A percentile compares a stretch with the other conserved stretches of the same genome.
phyloP scores from a whole-genome alignment of 2,797 vertebrate species.

The Anas capensis region DNA sequence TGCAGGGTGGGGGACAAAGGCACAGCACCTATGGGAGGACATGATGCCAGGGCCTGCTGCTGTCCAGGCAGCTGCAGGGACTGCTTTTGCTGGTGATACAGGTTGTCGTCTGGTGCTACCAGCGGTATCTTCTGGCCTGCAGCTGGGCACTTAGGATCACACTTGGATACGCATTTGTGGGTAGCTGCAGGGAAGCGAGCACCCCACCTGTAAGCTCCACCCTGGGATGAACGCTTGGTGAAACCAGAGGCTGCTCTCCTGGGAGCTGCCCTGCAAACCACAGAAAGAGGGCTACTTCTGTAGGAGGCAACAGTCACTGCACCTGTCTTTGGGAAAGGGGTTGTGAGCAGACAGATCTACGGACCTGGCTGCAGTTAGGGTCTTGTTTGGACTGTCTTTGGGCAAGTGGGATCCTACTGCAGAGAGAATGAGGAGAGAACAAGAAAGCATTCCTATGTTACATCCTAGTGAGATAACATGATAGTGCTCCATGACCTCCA shows the following conservation, averaged over 20 bases:
- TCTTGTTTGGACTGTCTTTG: rapidly evolving
- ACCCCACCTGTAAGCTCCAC: not conserved
- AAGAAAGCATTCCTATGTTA: not conserved
- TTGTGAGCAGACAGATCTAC: rapidly evolving
- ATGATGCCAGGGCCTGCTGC: no score
- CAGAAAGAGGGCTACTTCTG: not conserved
- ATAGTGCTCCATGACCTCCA: no score
- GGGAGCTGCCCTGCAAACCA: rapidly evolving
- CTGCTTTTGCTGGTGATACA: no score
- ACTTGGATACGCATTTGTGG: no score
- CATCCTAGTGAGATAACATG: not conserved
- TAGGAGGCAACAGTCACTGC: not conserved
- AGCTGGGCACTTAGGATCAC: no score
- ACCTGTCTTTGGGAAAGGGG: not conserved
- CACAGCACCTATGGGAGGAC: no score
- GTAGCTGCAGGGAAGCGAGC: not conserved
- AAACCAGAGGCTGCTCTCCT: not conserved
- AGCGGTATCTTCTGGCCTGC: no score
- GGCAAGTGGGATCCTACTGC: not conserved
- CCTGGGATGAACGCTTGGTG: not conserved
- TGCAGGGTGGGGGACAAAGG: no score
- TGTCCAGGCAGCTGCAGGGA: no score
- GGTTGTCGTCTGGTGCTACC: no score
- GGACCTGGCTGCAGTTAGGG: rapidly evolving
- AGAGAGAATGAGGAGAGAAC: not conserved